These are phyloP conservation scores for Melanotaenia nigrans DNA, from an alignment of 2,797 vertebrate genomes.

Conservation along the genomic window DNA sequence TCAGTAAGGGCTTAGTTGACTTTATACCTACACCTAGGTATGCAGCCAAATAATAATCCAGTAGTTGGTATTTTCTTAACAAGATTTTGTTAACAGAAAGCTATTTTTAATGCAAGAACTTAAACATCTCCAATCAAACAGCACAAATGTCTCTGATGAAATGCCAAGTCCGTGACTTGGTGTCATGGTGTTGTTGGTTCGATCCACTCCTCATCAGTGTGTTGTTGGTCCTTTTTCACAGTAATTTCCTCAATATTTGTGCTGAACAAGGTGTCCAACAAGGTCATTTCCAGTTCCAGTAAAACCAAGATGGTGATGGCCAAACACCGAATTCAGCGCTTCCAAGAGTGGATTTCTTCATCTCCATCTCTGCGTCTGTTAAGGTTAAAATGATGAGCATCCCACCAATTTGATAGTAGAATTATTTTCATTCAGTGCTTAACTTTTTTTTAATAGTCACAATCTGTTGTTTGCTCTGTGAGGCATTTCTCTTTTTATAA, in stretches of 20 bases:
- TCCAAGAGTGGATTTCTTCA: not conserved
- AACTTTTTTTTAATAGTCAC: not conserved
- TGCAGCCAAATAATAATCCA: too few relatives aligned
- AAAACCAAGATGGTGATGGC: not conserved
- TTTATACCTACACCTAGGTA: too few relatives aligned
- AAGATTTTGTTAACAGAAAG: too few relatives aligned
- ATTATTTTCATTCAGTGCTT: too few relatives aligned
- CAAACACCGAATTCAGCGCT: too few relatives aligned
- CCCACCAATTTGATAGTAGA: not conserved
- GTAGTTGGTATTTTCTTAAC: too few relatives aligned
- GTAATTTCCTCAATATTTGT: not conserved
- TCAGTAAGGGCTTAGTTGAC: too few relatives aligned
- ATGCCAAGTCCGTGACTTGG: not conserved
- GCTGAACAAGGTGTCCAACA: not conserved
- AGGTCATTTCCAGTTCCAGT: not conserved
- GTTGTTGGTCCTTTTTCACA: not conserved
- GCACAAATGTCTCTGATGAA: not conserved
- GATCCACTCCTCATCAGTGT: not conserved
- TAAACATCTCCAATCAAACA: not conserved
- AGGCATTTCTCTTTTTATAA: not conserved
- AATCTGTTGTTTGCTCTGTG: not conserved
- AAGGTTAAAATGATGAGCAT: not conserved
- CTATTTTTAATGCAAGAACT: too few relatives aligned
- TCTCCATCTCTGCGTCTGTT: not conserved
- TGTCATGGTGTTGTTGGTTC: not conserved